phyloP scores from a whole-genome alignment of 2,888 invertebrate genomes.

The Hemithea aestivaria region DNA sequence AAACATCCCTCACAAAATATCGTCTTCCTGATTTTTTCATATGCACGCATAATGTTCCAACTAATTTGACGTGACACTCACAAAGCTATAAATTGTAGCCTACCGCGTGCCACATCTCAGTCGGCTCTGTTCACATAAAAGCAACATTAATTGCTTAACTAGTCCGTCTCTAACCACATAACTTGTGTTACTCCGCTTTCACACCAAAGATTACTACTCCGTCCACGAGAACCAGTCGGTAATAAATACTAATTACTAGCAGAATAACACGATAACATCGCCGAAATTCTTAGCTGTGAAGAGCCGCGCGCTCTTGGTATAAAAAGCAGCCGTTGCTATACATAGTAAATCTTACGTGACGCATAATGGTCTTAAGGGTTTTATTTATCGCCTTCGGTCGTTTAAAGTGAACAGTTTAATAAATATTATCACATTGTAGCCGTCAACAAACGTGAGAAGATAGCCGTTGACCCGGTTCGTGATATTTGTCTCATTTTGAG shows the following conservation, averaged over 20 bases:
- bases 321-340: constrained; percentile 60
- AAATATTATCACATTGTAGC: constrained; percentile 76
- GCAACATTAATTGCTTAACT: constrained; percentile 71
- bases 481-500: constrained; percentile 73
- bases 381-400: constrained; percentile 70
- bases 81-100: constrained; percentile 57
- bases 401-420: constrained; percentile 73
- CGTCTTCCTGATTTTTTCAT: constrained; percentile 8
- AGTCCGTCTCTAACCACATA: constrained; percentile 61
- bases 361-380: constrained; percentile 66
- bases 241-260: constrained; percentile 78
- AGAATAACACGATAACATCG: constrained; percentile 74
- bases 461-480: constrained; percentile 75
- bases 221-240: constrained; percentile 44
- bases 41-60: constrained; percentile 26
- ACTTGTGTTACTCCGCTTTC: constrained; percentile 62
- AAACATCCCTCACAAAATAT: constrained; percentile 19
- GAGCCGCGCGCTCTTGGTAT: constrained; percentile 41
- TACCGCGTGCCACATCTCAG: constrained; percentile 64
- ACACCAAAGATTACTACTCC: constrained; percentile 55
- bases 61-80: constrained; percentile 43
- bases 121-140: constrained; percentile 58
- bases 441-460: constrained; percentile 78
- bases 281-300: constrained; percentile 61
- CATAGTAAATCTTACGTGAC: constrained; percentile 74